Evolutionary conservation across 2,888 invertebrate genomes (phyloP).

Genomic region (Nomada flava): DNA sequence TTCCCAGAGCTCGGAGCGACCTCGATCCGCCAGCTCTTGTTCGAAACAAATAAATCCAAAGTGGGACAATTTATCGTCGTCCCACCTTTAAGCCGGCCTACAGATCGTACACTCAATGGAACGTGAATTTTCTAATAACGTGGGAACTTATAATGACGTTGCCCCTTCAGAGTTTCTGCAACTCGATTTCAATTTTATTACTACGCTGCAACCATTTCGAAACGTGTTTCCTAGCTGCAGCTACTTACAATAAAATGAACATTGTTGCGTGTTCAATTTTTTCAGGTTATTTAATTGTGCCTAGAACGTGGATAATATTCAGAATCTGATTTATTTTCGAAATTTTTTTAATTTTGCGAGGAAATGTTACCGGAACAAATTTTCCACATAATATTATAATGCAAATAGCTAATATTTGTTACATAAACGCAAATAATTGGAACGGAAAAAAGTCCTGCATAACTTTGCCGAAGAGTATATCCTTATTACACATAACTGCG

Average conservation of each 20-base stretch:
- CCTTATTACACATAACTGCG: no score
- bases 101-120: conserved; percentile 9
- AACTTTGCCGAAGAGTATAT: no score
- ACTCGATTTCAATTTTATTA: conserved; percentile 16
- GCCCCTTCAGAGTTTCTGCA: not conserved
- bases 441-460: not conserved
- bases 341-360: not conserved
- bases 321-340: not conserved
- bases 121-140: conserved; percentile 47
- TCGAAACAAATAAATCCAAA: conserved; percentile 43
- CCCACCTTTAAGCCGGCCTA: not conserved
- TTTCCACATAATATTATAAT: not conserved
- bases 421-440: not conserved
- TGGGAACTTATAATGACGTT: conserved; percentile 33
- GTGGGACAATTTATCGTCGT: conserved; percentile 48
- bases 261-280: not conserved
- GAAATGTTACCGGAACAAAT: not conserved
- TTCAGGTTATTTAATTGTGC: no score
- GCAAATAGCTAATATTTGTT: not conserved
- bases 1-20: conserved; percentile 8
- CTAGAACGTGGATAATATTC: not conserved
- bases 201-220: not conserved
- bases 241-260: not conserved
- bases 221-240: not conserved
- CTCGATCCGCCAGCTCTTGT: conserved; percentile 10